Conservation (phyloP, 2,797 vertebrate species). For the Falco biarmicus region DNA sequence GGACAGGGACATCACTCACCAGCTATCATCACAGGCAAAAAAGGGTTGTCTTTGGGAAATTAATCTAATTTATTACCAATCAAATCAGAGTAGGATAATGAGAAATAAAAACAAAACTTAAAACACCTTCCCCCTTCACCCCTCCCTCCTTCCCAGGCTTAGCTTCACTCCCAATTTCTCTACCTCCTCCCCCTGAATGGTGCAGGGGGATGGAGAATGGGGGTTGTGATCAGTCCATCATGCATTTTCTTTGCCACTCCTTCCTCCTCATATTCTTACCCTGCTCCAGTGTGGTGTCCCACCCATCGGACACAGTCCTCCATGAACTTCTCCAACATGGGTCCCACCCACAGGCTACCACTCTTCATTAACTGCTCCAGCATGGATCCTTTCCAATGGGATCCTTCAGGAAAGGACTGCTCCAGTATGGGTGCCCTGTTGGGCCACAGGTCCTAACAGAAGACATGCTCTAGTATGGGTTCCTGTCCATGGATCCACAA, state of each 20-base stretch:
- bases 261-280: background rate
- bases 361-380: background rate
- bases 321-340: background rate
- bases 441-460: background rate
- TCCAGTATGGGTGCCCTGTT: fast-evolving
- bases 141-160: background rate
- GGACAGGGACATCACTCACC: background rate
- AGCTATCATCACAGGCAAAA: background rate
- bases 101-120: background rate
- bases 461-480: background rate
- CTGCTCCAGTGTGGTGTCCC: background rate
- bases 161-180: background rate
- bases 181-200: fast-evolving
- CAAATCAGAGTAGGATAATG: background rate
- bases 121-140: background rate
- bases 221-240: background rate
- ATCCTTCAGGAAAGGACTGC: background rate
- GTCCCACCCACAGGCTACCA: background rate
- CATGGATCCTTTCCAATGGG: fast-evolving
- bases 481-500: background rate
- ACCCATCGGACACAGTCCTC: background rate
- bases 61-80: background rate
- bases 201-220: background rate
- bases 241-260: fast-evolving
- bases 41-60: background rate